Base-by-base conservation (phyloP, 1,140 invertebrate species). In the Cotesia chilonis region DNA sequence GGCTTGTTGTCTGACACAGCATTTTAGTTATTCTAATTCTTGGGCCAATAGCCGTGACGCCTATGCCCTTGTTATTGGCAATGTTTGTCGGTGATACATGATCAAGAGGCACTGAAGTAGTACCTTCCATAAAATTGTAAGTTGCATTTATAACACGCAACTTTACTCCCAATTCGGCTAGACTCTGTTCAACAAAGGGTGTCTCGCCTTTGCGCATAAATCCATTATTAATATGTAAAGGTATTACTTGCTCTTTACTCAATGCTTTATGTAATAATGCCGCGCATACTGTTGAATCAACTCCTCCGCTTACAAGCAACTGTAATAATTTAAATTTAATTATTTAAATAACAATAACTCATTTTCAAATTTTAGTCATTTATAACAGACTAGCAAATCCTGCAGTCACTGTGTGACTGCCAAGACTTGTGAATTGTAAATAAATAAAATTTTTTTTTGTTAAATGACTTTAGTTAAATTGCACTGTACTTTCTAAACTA, bases 191-290 rank as follows among this genome's bases (percentile, higher is more conserved):
- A 10, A 99, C 98, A 77, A 93, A 92, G 63, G 91, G 87, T 79
- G 95, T 97, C 85, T 99, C 98, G 80, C 96, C 92, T 87, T 98
- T 97, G 66, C 98, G 90, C 96, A 99, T 98, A 84, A 99, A 99
- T 65, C 98, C 98, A 88, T 99, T 99, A 86, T 99, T 97, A 77
- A 99, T 98, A 87, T 99, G 98, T 73, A 99, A 90, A 51, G 97
- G 96, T 81, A 98, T 96, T 20, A 99, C 91, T 88, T 98, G 96
- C 77, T 98, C 95, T 76, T 93, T 91, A 74, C 90, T 89, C 28
- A 99, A 88, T 7, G 97, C 96, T 86, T 94, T 94, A 81, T 95
- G 92, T 60, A 99, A 88, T 52, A 99, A 87, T 14, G 97, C 97
- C 35, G 97, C 97, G 89, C 97, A 99, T 7, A 99, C 98, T 60